Conservation (phyloP, 2,888 invertebrate genomes). For the Lampropteryx suffumata region DNA sequence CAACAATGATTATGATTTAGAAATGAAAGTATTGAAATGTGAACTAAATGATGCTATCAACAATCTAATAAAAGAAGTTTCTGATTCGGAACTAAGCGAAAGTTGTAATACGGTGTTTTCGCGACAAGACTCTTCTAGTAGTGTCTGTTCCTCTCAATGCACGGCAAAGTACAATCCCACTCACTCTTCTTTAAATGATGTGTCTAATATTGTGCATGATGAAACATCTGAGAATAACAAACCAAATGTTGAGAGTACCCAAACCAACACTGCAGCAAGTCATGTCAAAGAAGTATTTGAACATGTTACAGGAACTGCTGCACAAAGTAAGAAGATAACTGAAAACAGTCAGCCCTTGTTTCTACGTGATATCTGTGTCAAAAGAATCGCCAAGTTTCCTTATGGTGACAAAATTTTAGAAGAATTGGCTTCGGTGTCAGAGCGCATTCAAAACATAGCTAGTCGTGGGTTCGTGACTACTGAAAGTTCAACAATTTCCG, state of each 20-base stretch:
- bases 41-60: conserved; percentile 76
- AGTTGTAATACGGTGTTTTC: conserved; percentile 54
- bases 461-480: conserved; percentile 37
- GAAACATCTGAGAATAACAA: conserved; percentile 51
- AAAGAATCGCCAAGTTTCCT: conserved; percentile 85
- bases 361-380: conserved; percentile 86
- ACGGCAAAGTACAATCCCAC: conserved; percentile 87
- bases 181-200: conserved; percentile 83
- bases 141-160: conserved; percentile 86
- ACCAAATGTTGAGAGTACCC: conserved; percentile 34
- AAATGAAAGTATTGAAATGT: conserved; percentile 73
- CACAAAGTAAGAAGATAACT: conserved; percentile 36
- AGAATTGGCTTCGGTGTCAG: conserved; percentile 86
- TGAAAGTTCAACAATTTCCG: conserved; percentile 22
- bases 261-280: conserved; percentile 43
- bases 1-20: conserved; percentile 53
- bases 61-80: conserved; percentile 74
- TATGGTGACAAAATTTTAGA: conserved; percentile 87
- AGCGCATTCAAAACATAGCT: conserved; percentile 73
- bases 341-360: conserved; percentile 63
- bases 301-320: conserved; percentile 60
- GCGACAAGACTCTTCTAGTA: conserved; percentile 84
- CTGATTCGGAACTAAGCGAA: conserved; percentile 62
- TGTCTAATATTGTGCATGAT: conserved; percentile 81
- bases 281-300: conserved; percentile 75